phyloP scores from a whole-genome alignment of 2,113 vertebrate genomes.

The Columba livia region DNA sequence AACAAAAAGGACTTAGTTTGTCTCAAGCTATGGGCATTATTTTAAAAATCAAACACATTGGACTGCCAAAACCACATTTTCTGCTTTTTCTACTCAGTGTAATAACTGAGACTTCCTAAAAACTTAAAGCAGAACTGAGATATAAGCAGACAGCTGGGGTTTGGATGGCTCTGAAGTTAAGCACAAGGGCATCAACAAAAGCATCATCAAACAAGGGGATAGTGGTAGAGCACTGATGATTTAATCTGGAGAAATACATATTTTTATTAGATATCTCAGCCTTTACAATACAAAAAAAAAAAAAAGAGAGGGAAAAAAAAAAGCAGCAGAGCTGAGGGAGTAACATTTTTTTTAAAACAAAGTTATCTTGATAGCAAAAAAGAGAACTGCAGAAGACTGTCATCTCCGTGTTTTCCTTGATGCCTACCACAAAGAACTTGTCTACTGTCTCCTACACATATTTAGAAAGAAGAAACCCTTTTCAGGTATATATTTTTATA shows the following conservation, averaged over 20 bases:
- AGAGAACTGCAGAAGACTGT: not conserved
- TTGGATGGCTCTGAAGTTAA: not conserved
- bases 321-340: not conserved
- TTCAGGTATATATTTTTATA: not conserved
- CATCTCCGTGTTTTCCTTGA: constrained; percentile 29
- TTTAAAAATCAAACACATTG: not conserved
- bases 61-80: not conserved
- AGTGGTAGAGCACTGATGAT: not conserved
- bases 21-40: not conserved
- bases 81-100: not conserved
- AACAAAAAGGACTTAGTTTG: not conserved
- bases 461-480: constrained; percentile 8
- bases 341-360: not conserved
- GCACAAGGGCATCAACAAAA: not conserved
- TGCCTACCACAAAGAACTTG: constrained; percentile 23
- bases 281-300: not conserved
- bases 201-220: not conserved
- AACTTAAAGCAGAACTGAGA: not conserved
- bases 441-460: constrained; percentile 14
- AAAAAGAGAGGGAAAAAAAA: not conserved
- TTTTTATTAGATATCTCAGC: not conserved
- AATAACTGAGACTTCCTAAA: not conserved
- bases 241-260: not conserved
- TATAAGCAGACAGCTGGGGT: not conserved
- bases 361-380: not conserved